Percentiles rank a stretch among this genome's conserved stretches.
These are phyloP conservation scores for Heliconius hermathena DNA, from an alignment of 1,140 invertebrate genomes.

Conservation along the genomic window DNA sequence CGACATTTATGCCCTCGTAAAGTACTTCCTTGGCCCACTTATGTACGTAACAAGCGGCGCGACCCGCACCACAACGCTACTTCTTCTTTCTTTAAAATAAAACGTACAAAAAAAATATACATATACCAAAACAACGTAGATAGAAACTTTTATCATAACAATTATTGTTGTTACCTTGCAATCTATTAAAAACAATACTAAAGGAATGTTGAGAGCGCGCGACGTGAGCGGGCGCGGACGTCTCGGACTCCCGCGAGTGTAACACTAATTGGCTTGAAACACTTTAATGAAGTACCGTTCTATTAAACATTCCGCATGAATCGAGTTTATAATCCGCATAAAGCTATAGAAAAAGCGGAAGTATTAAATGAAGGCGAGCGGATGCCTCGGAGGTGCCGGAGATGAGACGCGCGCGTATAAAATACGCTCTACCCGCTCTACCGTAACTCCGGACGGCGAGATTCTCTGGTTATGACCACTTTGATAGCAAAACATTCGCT, in stretches of 20 bases:
- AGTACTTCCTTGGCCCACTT: slow-evolving; percentile 25
- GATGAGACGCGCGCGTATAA: slow-evolving; percentile 29
- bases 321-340: slow-evolving; percentile 28
- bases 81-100: neutral
- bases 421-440: slow-evolving; percentile 11
- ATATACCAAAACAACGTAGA: neutral
- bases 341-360: slow-evolving; percentile 27
- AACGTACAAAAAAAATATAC: neutral
- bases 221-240: neutral
- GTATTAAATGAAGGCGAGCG: slow-evolving; percentile 27
- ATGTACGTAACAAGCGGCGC: neutral
- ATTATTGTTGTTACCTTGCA: neutral
- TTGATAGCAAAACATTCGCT: neutral
- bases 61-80: neutral
- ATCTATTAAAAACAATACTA: neutral
- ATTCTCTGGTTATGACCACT: neutral
- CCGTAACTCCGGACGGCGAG: neutral
- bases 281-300: neutral
- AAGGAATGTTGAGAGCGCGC: neutral
- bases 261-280: neutral
- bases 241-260: neutral
- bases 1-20: slow-evolving; percentile 29
- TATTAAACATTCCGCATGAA: slow-evolving; percentile 17
- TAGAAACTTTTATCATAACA: neutral
- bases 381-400: slow-evolving; percentile 19